phyloP scores from a whole-genome alignment of 2,888 invertebrate genomes.

The Netelia melanura region DNA sequence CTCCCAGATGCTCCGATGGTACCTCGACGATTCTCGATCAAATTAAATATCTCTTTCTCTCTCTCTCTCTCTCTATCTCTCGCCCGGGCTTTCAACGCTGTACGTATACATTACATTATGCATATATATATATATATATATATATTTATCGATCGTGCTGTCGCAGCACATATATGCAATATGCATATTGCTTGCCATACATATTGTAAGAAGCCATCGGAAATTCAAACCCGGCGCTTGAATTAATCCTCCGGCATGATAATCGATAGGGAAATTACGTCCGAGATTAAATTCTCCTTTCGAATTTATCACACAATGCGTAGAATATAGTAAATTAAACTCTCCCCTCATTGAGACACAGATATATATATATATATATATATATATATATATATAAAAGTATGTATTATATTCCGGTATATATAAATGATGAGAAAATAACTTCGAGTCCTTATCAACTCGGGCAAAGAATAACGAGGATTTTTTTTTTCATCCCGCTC shows the following conservation, averaged over 20 bases:
- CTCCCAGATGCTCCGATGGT: constrained; percentile 22
- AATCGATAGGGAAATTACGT: constrained; percentile 13
- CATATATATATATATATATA: no score
- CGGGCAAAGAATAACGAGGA: constrained; percentile 2
- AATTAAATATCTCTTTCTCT: constrained; percentile 39
- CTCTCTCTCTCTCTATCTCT: no score
- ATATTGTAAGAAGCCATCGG: background rate
- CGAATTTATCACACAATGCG: background rate
- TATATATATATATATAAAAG: no score
- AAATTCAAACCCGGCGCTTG: background rate
- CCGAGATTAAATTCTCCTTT: background rate
- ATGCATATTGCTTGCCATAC: background rate
- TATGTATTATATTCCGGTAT: background rate
- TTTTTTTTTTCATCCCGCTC: background rate
- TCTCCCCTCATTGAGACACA: no score
- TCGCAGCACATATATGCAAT: no score
- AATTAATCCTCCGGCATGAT: constrained; percentile 16
- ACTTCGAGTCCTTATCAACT: no score
- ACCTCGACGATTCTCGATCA: constrained; percentile 37
- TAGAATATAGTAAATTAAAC: no score
- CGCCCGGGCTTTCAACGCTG: no score
- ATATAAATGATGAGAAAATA: background rate
- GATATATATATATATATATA: no score
- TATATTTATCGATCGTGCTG: no score
- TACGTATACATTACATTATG: no score